Percentiles rank a stretch among this genome's conserved stretches.
Evolutionary conservation across 2,888 invertebrate genomes (phyloP).

Genomic region (Helleia helle): DNA sequence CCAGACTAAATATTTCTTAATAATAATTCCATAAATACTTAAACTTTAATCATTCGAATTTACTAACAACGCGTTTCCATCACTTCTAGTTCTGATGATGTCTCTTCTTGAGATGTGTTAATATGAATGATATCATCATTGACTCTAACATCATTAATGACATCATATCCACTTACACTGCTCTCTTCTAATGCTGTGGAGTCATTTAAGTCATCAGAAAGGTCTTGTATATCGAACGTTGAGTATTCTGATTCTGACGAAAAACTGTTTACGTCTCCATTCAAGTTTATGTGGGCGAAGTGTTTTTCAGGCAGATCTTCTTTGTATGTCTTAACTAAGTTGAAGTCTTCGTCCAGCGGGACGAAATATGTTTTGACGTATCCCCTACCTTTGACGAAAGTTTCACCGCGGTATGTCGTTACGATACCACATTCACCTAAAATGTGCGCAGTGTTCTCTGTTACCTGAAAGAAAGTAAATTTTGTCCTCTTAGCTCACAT

Average conservation of each 20-base stretch:
- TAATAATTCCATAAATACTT: constrained; percentile 6
- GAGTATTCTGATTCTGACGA: constrained; percentile 29
- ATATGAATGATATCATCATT: constrained; percentile 20
- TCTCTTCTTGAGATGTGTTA: constrained; percentile 21
- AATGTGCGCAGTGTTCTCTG: constrained; percentile 80
- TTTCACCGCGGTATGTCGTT: constrained; percentile 80
- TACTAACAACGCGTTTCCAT: constrained; percentile 46
- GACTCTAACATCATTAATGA: constrained; percentile 11
- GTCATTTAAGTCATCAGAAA: constrained; percentile 17
- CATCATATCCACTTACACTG: constrained; percentile 13
- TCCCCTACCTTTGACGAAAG: constrained; percentile 81
- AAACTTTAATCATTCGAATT: constrained; percentile 16
- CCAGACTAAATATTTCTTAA: too few species aligned
- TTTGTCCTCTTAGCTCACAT: too few species aligned
- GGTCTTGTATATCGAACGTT: constrained; percentile 28
- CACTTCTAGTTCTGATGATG: constrained; percentile 33
- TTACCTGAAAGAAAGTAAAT: constrained; percentile 60
- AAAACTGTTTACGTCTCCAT: constrained; percentile 16
- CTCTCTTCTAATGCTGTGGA: constrained; percentile 8
- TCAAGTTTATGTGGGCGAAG: neutral
- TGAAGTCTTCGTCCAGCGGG: constrained; percentile 75
- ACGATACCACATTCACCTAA: constrained; percentile 79
- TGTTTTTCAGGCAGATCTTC: constrained; percentile 22
- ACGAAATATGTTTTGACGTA: constrained; percentile 83
- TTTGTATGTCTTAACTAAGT: constrained; percentile 56